A percentile compares a stretch with the other conserved stretches of the same genome.
phyloP scores from a whole-genome alignment of 2,888 invertebrate genomes.

The Osedax frankpressi region DNA sequence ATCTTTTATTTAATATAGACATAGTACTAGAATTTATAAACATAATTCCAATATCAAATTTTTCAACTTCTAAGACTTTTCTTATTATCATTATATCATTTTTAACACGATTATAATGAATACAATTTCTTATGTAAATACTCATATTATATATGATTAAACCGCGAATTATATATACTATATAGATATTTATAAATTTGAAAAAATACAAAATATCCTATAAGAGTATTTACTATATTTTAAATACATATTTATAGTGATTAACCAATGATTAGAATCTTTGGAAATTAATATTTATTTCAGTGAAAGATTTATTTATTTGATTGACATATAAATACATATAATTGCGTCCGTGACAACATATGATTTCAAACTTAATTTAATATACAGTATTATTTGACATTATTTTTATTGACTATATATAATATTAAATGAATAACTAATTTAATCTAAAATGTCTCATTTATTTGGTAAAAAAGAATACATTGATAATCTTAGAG shows the following conservation, averaged over 20 bases:
- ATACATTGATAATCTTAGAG: background rate
- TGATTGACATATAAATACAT: no score
- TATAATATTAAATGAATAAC: background rate
- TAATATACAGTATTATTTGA: no score
- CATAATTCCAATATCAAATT: slow-evolving; percentile 6
- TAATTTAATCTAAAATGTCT: background rate
- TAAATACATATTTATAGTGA: no score
- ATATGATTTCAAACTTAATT: background rate
- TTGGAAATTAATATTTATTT: no score
- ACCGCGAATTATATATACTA: background rate
- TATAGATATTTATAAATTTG: no score
- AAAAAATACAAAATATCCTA: no score
- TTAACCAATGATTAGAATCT: no score
- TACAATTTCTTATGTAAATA: background rate
- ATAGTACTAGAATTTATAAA: background rate
- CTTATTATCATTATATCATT: background rate
- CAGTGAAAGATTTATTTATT: no score
- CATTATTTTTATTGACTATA: no score
- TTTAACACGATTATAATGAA: background rate
- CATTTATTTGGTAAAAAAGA: background rate
- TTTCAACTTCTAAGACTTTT: slow-evolving; percentile 1
- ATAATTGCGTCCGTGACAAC: background rate
- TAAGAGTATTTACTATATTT: no score
- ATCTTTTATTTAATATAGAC: slow-evolving; percentile 1
- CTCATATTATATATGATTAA: background rate